Conservation (phyloP, 2,797 vertebrate species). For the Pyrocephalus nanus region DNA sequence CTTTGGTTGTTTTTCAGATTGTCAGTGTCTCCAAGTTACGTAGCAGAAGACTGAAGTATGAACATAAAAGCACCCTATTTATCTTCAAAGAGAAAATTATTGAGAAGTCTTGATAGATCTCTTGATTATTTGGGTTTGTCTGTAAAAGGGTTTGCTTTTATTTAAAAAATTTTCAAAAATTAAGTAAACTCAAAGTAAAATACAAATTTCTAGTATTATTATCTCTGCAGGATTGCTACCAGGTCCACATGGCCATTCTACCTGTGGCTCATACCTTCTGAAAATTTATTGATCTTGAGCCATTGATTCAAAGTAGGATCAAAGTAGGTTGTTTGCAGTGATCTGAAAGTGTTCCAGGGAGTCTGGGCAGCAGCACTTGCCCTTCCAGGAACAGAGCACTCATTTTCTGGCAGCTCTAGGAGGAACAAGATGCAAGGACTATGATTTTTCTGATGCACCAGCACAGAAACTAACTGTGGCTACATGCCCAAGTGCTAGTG, state of each 20-base stretch:
- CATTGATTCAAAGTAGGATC: not conserved
- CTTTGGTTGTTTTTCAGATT: slow-evolving; percentile 20
- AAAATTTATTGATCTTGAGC: not conserved
- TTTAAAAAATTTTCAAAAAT: not conserved
- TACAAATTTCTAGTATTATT: not conserved
- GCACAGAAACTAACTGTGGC: not conserved
- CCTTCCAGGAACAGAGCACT: not conserved
- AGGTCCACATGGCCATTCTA: not conserved
- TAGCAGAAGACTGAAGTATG: not conserved
- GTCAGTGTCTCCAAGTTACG: not conserved
- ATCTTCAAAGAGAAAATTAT: slow-evolving; percentile 43
- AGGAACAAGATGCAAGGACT: not conserved
- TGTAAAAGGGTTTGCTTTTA: not conserved
- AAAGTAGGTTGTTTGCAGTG: not conserved
- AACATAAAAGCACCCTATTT: not conserved
- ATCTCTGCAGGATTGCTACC: not conserved
- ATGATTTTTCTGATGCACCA: not conserved
- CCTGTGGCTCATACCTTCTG: not conserved
- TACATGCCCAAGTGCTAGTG: not conserved
- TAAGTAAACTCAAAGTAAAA: not conserved
- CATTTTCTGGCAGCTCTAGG: not conserved
- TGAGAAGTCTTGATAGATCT: not conserved
- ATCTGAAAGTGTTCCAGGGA: not conserved
- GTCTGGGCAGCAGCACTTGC: not conserved
- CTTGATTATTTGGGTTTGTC: not conserved